Evolutionary conservation across 2,797 vertebrate genomes (phyloP).

Genomic region (Mormyrops attenuatus): DNA sequence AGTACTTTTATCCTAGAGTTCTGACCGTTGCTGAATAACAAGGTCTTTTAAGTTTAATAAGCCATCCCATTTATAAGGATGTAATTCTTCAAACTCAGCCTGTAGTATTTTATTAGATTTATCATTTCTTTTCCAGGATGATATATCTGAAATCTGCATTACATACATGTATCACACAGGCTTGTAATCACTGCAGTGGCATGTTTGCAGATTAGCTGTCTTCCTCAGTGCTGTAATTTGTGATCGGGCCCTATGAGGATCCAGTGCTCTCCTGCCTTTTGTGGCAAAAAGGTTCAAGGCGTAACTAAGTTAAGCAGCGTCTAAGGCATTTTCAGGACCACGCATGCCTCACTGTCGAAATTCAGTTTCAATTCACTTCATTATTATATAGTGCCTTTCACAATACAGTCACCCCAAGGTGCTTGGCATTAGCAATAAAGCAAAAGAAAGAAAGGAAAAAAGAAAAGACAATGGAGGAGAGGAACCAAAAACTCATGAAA

Average conservation of each 20-base stretch:
- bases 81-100: not conserved
- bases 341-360: not conserved
- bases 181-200: not conserved
- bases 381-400: not conserved
- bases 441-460: not conserved
- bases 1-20: not conserved
- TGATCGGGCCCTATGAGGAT: not conserved
- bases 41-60: not conserved
- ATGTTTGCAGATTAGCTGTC: not conserved
- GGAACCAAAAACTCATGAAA: not conserved
- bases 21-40: not conserved
- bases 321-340: not conserved
- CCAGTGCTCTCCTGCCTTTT: not conserved
- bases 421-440: not conserved
- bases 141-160: not conserved
- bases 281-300: not conserved
- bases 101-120: not conserved
- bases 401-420: not conserved
- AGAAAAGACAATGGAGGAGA: not conserved
- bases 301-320: not conserved
- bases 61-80: not conserved
- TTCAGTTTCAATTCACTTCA: not conserved
- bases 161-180: not conserved
- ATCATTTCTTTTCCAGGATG: not conserved
- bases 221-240: not conserved